Evolutionary conservation across 1,140 invertebrate species (phyloP), one percentile per base, ranked within the genome.

Genomic region (Oedothorax gibbosus): DNA sequence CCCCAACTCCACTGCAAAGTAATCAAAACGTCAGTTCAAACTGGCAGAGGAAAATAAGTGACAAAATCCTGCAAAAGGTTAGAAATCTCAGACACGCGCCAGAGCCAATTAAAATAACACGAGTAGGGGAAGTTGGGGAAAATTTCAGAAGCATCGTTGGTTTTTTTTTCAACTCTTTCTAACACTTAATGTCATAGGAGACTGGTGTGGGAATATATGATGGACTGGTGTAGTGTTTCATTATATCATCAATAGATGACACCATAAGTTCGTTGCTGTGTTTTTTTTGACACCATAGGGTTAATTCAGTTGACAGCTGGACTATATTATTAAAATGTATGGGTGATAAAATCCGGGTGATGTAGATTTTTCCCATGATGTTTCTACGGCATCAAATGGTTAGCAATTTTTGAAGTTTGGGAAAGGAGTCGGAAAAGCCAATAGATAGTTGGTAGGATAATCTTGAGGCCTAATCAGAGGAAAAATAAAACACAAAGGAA

Each of bases 21-120:
- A 73, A 82, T 82, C 68, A 82, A 82, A 82, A 73, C 65, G 80
- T 82, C 80, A 82, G 62, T 53, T 71, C 69, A 73, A 35, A 60
- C 80, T 65, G 80, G 21, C 78, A 35, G n/a, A 50, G 62, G 20
- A 54, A 81, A 56, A 49, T 10, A 71, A 51, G 78, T 20, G 66
- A 11, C 15, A n/a, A 14, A 56, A n/a, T 11, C 51, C 51, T 10
- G 18, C 18, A 20, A 56, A 11, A 56, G 51, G 72, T 53, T 50
- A 2, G 20, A 8, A 20, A 35, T 66, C 10, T 21, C 65, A 66
- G 80, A 57, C 80, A 73, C 80, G 80, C 72, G 80, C 18, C 80
- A 18, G 15, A 57, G 21, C 80, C 69, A 82, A 72, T 73, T 73
- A 73, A 73, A 73, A 69, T 20, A 57, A 51, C 56, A 8, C 50